Base-by-base conservation (phyloP, 2,797 vertebrate genomes). In the Psittacula echo region DNA sequence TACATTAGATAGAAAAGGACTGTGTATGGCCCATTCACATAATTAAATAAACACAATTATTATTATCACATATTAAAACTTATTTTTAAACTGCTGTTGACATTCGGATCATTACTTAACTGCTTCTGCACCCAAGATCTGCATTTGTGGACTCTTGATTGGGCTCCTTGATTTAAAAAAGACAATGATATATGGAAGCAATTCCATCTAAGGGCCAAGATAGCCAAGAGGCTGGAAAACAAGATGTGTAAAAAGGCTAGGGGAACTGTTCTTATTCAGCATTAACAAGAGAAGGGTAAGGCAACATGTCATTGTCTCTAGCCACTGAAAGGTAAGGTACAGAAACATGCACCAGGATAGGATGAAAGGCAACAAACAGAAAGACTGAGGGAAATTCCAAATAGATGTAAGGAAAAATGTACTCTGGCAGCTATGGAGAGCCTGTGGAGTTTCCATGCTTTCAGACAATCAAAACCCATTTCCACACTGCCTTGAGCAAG, bases 401-500 rank as follows among this genome's bases (percentile, higher is more conserved):
- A 4, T 11, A 24, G 8, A 21, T 37, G 1, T 13, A 20, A 48
- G 19, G 5, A 41, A 77, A 76, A 61, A 34, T 2, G 5, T 56
- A 15, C 8, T 45, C 8, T 68, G 16, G 29, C 18, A 34, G 21
- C 19, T 11, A n/a, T 5, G 10, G 56, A 23, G 4, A 73, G 7
- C 54, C 17, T 44, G 1, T 29, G 41, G 50, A 29, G 21, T 41
- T 84, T 74, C 20, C 1, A 1, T 41, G 10, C 14, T 54, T 67
- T 66, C 30, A 56, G 45, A 68, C 8, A 65, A 60, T 17, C 14
- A 80, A 65, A 82, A 56, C 9, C 8, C 2, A 5, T 2, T 13
- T 76, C 19, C 17, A 14, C 10, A 14, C 1, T 0, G 1, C 17
- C 24, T 22, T 23, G 41, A 84, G 24, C 6, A 77, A 41, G 8